Evolutionary conservation across 2,113 vertebrate genomes (phyloP).

Genomic region (Octodon degus): DNA sequence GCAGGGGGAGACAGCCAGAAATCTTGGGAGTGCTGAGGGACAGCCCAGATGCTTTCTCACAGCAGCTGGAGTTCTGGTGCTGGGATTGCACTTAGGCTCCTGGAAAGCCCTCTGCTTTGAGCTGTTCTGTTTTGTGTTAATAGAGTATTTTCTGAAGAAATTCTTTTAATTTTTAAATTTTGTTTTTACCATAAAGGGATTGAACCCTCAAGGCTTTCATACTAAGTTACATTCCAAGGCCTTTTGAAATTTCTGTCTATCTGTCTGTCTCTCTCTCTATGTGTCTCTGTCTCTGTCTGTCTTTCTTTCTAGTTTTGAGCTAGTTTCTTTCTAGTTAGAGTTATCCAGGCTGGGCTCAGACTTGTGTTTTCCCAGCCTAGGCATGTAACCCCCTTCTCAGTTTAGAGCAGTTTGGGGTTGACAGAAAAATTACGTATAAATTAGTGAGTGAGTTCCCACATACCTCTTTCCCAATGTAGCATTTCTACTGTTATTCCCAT

Average conservation of each 20-base stretch:
- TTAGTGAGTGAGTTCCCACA: background rate
- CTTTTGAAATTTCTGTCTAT: background rate
- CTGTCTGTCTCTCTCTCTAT: background rate
- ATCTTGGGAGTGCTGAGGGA: background rate
- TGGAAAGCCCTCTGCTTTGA: background rate
- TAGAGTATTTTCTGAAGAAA: constrained; percentile 25
- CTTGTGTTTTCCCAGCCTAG: background rate
- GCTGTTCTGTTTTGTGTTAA: constrained; percentile 6
- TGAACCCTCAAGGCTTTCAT: background rate
- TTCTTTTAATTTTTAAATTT: background rate
- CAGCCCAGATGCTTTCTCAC: background rate
- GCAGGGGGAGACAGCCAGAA: background rate
- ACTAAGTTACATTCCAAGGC: background rate
- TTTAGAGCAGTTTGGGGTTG: background rate
- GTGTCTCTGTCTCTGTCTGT: background rate
- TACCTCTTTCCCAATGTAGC: background rate
- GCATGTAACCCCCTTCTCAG: background rate
- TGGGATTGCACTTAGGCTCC: background rate
- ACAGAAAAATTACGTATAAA: background rate
- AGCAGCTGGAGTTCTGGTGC: background rate
- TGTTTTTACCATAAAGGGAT: background rate
- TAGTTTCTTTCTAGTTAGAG: background rate
- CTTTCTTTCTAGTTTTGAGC: background rate
- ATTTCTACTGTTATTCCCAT: background rate
- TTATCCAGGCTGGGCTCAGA: background rate